Base-by-base conservation (phyloP, 2,797 vertebrate genomes). In the Hyperoplus immaculatus region DNA sequence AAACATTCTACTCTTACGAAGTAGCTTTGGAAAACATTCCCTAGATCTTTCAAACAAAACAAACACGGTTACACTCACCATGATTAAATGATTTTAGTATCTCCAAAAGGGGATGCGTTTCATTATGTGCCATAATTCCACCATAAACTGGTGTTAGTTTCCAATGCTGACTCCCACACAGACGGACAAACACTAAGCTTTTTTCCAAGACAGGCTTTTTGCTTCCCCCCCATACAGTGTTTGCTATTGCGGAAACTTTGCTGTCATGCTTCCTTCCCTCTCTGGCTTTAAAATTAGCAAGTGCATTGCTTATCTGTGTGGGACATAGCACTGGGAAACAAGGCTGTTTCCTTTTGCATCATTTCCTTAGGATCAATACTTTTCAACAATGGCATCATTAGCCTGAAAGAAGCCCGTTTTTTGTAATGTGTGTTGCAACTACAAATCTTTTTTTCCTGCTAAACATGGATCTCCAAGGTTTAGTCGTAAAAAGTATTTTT, bases 241-340 rank as follows among this genome's bases (percentile, higher is more conserved):
- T 96, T 95, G 92, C 92, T 92, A 85, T 85, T 95, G 94, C 95
- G 97, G 97, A 98, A 98, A 96, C 95, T 92, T 96, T 95, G 95
- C 94, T 95, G 96, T 97, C 96, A 96, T 84, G 62, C 95, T 99
- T 99, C 98, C 98, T 98, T 97, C 96, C 95, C 94, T 93, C 94
- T 94, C 92, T 82, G 87, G 94, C 96, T 97, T 92, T 93, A 93
- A 95, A 97, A 97, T 97, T 97, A 98, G 97, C 93, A 96, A 95
- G 94, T 90, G 87, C 92, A 75, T 81, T 72, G 92, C 97, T 99
- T 99, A 99, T 99, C 98, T 96, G 95, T 83, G 92, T 95, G 93
- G 94, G 92, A 95, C 97, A 97, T 84, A 83, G 95, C 95, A 94
- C 94, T 87, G 93, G 96, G 96, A 96, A 90, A 77, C 93, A 91